Base-by-base conservation (phyloP, 2,113 vertebrate genomes). In the Dipodomys merriami region DNA sequence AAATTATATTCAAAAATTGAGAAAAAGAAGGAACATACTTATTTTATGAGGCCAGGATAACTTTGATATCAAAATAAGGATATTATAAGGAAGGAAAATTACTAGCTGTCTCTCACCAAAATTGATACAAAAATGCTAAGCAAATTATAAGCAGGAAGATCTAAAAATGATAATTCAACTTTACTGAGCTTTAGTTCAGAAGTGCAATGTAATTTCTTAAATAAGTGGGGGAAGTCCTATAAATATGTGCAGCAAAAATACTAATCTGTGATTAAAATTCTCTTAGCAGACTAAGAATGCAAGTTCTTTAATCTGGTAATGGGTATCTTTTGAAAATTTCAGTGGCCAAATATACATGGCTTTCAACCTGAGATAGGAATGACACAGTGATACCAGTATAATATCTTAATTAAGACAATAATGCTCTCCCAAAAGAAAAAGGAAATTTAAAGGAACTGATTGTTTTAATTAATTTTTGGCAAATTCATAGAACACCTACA, bases 391-490 rank as follows among this genome's bases (percentile, higher is more conserved):
- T 67, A 53, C 9, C 46, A 69, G 15, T 78, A 11, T 83, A 83
- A n/a, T 25, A 6, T 53, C 39, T 76, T 86, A 57, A n/a, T 39
- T 19, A 79, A 64, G 82, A 69, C 20, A 3, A 25, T 29, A 80
- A 2, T 85, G 6, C 27, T 94, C 64, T 30, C 16, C 90, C n/a
- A 86, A 71, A 92, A 90, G 33, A 84, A 71, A 27, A 83, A 33
- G 22, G 78, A 46, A n/a, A 80, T 71, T 69, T 35, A 81, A 89
- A 88, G 7, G 18, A 2, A 16, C 20, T 73, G 44, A 69, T n/a
- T 64, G 35, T 83, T 72, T 49, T 76, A 33, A 49, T 49, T 49
- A 71, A 16, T 62, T 82, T 90, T 83, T 73, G n/a, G 22, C 44
- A 83, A 86, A 30, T 64, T 86, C 30, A 30, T 64, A 5, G 76